Evolutionary conservation across 1,140 invertebrate species (phyloP), one percentile per base, ranked within the genome.

Genomic region (Argopecten irradians): DNA sequence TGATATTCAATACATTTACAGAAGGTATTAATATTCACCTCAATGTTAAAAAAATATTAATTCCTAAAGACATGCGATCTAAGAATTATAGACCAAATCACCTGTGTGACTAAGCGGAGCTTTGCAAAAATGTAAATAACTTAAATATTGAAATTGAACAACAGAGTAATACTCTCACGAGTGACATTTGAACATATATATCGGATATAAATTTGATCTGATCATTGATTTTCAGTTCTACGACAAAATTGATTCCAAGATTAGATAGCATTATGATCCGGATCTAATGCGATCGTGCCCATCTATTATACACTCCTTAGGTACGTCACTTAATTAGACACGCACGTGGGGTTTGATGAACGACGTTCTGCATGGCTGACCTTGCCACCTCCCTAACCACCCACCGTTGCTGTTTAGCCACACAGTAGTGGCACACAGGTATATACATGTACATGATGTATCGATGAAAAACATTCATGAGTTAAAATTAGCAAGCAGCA

Each of bases 141-240:
- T 71, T 71, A 71, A 71, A 71, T 71, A 71, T 71, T 71, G 55
- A 71, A 71, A 71, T 71, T 22, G 55, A 71, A 55, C 43, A 71
- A 71, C 55, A 71, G 28, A 71, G 28, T 71, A 71, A 71, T 71
- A 71, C 55, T 28, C 22, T 71, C 55, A 28, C 55, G 22, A 71
- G 55, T 71, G 55, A 71, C 55, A 71, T n/a, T 71, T 71, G 55
- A 71, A 71, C 55, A 71, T 71, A 71, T 71, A 28, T 28, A 71
- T 71, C 55, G n/a, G 55, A 71, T 71, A 71, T 71, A 5, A 71
- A 28, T 71, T n/a, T 28, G n/a, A 71, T 71, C 55, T 71, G 55
- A 3, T 71, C 55, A 71, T 71, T 16, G 55, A 71, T 71, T 71
- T 28, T 11, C n/a, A 71, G 55, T 71, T 71, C 28, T 71, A 71